A percentile compares a stretch with the other conserved stretches of the same genome.
These are phyloP conservation scores for Camarhynchus parvulus DNA, from an alignment of 2,113 vertebrate species.

Conservation along the genomic window DNA sequence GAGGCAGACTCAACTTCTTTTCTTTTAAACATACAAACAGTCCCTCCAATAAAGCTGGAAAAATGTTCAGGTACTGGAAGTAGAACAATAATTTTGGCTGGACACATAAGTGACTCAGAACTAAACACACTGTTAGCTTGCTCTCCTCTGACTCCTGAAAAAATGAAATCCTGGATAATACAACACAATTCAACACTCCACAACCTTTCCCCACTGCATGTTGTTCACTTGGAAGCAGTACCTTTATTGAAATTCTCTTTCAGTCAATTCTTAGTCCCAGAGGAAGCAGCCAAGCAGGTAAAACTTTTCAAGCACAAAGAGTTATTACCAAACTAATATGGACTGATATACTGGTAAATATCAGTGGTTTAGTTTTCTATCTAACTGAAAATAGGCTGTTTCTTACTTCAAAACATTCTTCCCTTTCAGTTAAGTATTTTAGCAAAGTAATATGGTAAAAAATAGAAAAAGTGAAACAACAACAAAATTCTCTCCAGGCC, in stretches of 20 bases:
- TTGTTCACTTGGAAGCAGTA: background rate
- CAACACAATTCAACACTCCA: background rate
- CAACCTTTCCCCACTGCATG: fast-evolving
- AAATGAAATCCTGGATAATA: background rate
- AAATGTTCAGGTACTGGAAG: background rate
- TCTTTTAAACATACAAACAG: background rate
- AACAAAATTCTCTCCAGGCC: background rate
- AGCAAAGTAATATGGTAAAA: background rate
- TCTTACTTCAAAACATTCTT: background rate
- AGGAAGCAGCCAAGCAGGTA: background rate
- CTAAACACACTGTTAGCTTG: background rate
- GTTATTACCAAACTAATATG: background rate
- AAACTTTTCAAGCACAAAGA: background rate
- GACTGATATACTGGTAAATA: background rate
- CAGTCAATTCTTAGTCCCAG: background rate
- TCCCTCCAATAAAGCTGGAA: background rate
- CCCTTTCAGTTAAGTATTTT: background rate
- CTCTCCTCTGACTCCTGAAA: background rate
- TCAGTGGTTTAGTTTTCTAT: background rate
- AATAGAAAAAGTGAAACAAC: background rate
- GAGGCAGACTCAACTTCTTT: background rate
- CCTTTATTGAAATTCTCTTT: background rate
- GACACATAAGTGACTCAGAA: background rate
- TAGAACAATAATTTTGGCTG: background rate
- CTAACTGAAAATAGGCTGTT: background rate